Base-by-base conservation (phyloP, 2,113 vertebrate species). In the Vanacampus margaritifer region DNA sequence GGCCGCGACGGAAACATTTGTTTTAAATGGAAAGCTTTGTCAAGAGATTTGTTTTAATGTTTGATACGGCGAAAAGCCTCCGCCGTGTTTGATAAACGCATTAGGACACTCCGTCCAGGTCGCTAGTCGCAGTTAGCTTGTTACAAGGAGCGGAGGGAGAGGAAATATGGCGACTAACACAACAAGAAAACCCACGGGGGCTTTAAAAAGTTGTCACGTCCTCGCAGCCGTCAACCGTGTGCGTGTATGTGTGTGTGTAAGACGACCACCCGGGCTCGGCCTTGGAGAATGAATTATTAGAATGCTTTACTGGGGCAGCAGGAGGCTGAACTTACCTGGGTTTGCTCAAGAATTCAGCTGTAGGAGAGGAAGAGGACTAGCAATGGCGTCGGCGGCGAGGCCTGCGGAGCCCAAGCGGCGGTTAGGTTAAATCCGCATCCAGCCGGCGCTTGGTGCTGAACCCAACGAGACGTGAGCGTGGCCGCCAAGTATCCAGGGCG, bases 151-250 rank as follows among this genome's bases (percentile, higher is more conserved):
- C 67, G 62, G 67, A 58, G 64, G 79, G 83, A 46, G 82, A 75
- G 75, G 83, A 86, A 92, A 92, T 66, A 93, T 93, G 92, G 91
- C 91, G 90, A 88, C 90, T 81, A 88, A 79, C 87, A 92, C 90
- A 91, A 90, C 88, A 89, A 86, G 82, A 78, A 62, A 74, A 53
- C 73, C 54, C 53, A 65, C 68, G 65, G 73, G 67, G 51, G 67
- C 28, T 6, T n/a, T 43, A 19, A 61, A 62, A 78, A 69, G 56
- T 63, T 26, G 58, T 1, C 24, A 53, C 71, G 66, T 66, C 26
- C 26, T 26, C 19, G 1, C 1, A 26, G 37, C 13, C 12, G 12
- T 62, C 14, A 28, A 54, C 51, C n/a, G n/a, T n/a, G 28, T 32
- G 28, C 28, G 28, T 32, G 28, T 32, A 2, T 32, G 11, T 24